Base-by-base conservation (phyloP, 2,888 invertebrate genomes). In the Andrena haemorrhoa region DNA sequence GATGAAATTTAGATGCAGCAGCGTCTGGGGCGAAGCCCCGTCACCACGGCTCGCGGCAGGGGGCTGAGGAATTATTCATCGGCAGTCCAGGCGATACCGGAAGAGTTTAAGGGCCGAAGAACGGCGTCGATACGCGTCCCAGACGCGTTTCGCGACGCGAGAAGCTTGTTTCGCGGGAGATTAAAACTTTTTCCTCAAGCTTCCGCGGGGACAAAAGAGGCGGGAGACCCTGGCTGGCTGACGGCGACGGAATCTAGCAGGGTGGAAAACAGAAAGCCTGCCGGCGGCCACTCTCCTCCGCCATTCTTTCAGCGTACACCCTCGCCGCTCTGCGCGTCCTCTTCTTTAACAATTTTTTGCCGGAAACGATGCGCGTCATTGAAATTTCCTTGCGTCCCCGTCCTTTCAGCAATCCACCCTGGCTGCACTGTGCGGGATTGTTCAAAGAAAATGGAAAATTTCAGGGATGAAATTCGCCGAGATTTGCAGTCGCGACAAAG, bases 171-270 rank as follows among this genome's bases (percentile, higher is more conserved):
- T 82, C 78, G 70, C 60, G 65, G 65, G 47, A 61, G 75, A 84
- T 88, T 88, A 72, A 84, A 88, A 83, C 78, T 82, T 76, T 79
- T 65, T 69, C 70, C 49, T 58, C 65, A 8, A 53, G 26, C 47
- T 7, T 16, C 41, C 16, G 23, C 5, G 94, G 92, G 61, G 79
- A 80, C 82, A 78, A 86, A 80, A 72, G 31, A 60, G 74, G 26
- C 75, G 33, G 63, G 47, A 53, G 61, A 60, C 8, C 49, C 33
- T 23, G 23, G 31, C 41, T 41, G 41, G 41, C 41, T 47, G 53
- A 68, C 26, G 6, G 56, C n/a, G 58, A 35, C n/a, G 31, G 68
- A 81, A 77, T 83, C 81, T 71, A 83, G 69, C 76, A 71, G 70
- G 47, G 58, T 68, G 76, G 71, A 74, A 83, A 83, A 82, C 73